Evolutionary conservation across 2,797 vertebrate species (phyloP).

Genomic region (Sorex maritimensis): DNA sequence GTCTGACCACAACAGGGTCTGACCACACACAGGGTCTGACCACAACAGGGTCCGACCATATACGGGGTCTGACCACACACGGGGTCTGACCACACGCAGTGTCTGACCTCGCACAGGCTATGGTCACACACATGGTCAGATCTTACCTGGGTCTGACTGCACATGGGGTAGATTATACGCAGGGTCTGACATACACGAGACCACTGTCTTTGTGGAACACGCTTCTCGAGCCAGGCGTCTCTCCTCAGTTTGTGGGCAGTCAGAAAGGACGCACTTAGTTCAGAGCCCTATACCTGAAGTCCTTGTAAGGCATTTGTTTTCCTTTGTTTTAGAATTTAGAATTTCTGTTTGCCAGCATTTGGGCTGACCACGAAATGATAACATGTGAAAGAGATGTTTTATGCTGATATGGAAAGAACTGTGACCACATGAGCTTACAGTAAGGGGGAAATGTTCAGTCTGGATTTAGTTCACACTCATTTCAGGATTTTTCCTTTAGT

Average conservation of each 20-base stretch:
- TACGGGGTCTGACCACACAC: too few species aligned
- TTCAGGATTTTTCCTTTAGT: constrained; percentile 47
- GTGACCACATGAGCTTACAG: constrained; percentile 39
- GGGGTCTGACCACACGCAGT: too few species aligned
- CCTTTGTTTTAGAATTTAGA: constrained; percentile 70
- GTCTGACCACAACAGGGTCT: too few species aligned
- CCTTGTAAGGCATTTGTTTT: constrained; percentile 76
- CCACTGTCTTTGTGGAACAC: too few species aligned
- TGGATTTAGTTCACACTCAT: constrained; percentile 16
- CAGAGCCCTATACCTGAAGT: constrained; percentile 71
- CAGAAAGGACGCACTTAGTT: constrained; percentile 68
- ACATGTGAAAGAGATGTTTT: constrained; percentile 35
- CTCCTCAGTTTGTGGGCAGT: not conserved
- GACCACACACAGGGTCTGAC: too few species aligned
- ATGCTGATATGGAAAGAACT: constrained; percentile 38
- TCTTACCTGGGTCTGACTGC: too few species aligned
- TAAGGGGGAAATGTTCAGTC: constrained; percentile 63
- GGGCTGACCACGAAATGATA: constrained; percentile 37
- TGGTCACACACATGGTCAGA: too few species aligned
- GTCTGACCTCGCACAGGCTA: too few species aligned
- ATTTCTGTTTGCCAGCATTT: constrained; percentile 70
- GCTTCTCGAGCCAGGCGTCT: not conserved
- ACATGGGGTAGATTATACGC: too few species aligned
- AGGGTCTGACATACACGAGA: too few species aligned
- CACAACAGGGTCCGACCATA: too few species aligned